Base-by-base conservation (phyloP, 2,113 vertebrate species). In the Lepus europaeus region DNA sequence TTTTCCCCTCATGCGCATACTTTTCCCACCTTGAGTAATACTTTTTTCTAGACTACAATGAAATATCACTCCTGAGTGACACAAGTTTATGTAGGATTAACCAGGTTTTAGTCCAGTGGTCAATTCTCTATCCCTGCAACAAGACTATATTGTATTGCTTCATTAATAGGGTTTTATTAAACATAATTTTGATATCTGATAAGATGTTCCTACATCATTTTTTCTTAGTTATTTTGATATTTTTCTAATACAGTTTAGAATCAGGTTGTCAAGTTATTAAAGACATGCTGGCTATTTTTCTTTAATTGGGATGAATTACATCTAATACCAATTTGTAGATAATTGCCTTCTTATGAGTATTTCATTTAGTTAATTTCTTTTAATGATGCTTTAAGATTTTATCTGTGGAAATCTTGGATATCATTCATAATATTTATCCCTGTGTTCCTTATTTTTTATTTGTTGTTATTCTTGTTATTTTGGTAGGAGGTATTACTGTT, bases 81-180 rank as follows among this genome's bases (percentile, higher is more conserved):
- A 45, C 20, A 39, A 66, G 16, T 70, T 23, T 4, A 36, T 19
- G 13, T 59, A 45, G 64, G 25, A 3, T 4, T 51, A 23, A 85
- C 31, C 5, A 51, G 22, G 19, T 87, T 88, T 56, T 66, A 6
- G n/a, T 51, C 23, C 66, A 61, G 61, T 81, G 39, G 10, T 87
- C 20, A 87, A 8, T 53, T 73, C 10, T 81, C 39, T 63, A 22
- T 78, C 14, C 10, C 25, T 90, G 7, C 69, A 51, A 2, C 39
- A 76, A 33, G 10, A 29, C 5, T 14, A 59, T 7, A 61, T 1
- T 70, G 16, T 31, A 39, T 22, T 64, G 29, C 12, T n/a, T 53
- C 81, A 77, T 73, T 85, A 22, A n/a, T 12, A 31, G 16, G 17
- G 11, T 64, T 92, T 76, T 90, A 82, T 87, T 77, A 66, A 90